Evolutionary conservation across 2,797 vertebrate genomes (phyloP), one percentile per base, ranked within the genome.

Genomic region (Melanotaenia maccullochi): DNA sequence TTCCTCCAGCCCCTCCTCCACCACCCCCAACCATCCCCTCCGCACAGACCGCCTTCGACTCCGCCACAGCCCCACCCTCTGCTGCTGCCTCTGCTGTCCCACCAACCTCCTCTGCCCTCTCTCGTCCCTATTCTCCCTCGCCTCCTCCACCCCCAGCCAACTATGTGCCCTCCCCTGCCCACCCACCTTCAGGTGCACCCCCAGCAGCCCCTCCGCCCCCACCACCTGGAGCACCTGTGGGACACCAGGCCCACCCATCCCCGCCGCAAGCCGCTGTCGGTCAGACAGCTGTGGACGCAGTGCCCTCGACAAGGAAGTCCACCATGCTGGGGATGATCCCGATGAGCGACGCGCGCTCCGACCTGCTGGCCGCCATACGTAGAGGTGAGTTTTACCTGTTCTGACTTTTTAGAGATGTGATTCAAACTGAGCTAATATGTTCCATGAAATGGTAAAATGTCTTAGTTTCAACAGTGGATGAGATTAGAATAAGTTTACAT

Each of bases 341-440:
- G 3, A 97, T 97, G 94, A 97, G 96, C 80, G 96, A 97, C 1
- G 96, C 96, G 30, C 94, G 96, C 74, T 97, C 96, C 60, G 96
- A 97, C 89, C 93, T 97, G 76, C 94, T 97, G 75, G 96, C 96
- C 0, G 96, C 96, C 78, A 97, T 97, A 65, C 95, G 96, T 74
- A 94, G 96, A 93, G 96, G 96, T 97, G 20, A 77, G 84, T 22
- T 9, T 14, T 3, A n/a, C 12, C 38, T 11, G 3, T 38, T 38
- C 3, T 4, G 3, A 38, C 13, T 38, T 38, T 38, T 13, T 3
- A 38, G 38, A 38, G 12, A 38, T 38, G 38, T 38, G 11, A 18
- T 6, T 18, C 18, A 44, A 20, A 20, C 20, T 44, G 6, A 44
- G 14, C 42, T 20, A 4, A 16, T 42, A 18, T 20, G 20, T 44